These are phyloP conservation scores for Oconnorella tubifera DNA, from an alignment of 2,888 invertebrate species.

Conservation along the genomic window DNA sequence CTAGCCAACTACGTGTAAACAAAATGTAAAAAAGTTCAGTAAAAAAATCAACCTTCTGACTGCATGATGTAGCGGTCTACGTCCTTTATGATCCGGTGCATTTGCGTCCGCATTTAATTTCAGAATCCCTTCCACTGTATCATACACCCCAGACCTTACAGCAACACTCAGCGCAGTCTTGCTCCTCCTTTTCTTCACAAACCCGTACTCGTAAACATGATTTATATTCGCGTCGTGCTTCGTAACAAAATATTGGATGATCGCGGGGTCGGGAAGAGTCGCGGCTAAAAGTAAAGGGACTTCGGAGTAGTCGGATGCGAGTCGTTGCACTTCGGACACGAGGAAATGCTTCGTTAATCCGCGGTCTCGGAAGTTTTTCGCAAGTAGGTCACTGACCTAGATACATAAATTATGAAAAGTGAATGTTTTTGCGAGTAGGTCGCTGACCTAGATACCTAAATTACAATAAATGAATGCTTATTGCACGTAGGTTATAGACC, in stretches of 20 bases:
- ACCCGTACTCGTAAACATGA: conserved; percentile 26
- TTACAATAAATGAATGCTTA: background rate
- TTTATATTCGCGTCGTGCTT: conserved; percentile 32
- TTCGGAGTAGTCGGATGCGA: conserved; percentile 33
- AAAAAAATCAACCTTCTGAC: conserved; percentile 21
- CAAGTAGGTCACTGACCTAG: conserved; percentile 31
- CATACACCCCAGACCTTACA: conserved; percentile 30
- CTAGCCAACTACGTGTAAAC: too few relatives aligned
- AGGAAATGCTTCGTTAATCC: conserved; percentile 29
- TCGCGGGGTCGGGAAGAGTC: conserved; percentile 31
- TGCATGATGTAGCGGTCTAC: conserved; percentile 36
- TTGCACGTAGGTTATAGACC: background rate
- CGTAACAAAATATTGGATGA: conserved; percentile 31
- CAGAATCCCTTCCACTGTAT: conserved; percentile 34
- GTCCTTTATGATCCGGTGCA: conserved; percentile 35
- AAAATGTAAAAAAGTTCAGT: background rate
- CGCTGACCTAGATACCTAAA: background rate
- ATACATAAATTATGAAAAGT: background rate
- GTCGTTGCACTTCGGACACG: conserved; percentile 32
- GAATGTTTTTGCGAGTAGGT: background rate
- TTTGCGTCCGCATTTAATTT: conserved; percentile 32
- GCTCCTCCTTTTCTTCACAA: conserved; percentile 23
- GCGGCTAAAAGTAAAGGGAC: conserved; percentile 36
- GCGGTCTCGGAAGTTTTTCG: conserved; percentile 30
- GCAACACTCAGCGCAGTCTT: conserved; percentile 32